Conservation (phyloP, 2,113 vertebrate species). For the Sardina pilchardus region DNA sequence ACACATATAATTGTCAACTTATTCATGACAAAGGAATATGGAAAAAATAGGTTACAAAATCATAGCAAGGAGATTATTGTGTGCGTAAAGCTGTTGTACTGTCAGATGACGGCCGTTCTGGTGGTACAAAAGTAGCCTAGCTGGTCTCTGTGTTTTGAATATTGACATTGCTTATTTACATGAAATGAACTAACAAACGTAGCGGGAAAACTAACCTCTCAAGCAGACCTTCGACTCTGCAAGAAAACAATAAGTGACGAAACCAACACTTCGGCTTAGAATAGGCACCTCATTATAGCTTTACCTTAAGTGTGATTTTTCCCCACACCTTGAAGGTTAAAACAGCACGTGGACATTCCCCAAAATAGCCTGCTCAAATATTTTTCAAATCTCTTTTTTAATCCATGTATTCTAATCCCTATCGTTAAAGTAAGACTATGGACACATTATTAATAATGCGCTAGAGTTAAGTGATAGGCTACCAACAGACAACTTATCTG, state of each 20-base stretch:
- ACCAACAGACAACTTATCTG: not conserved
- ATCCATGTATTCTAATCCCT: not conserved
- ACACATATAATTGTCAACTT: too few relatives aligned
- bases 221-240: not conserved
- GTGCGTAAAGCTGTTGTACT: not conserved
- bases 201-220: not conserved
- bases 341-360: not conserved
- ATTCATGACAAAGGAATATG: not conserved
- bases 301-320: not conserved
- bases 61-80: not conserved
- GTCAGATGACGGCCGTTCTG: not conserved
- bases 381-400: not conserved
- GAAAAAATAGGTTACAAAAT: not conserved
- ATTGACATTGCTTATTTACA: not conserved
- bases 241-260: slow-evolving; percentile 4
- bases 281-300: not conserved
- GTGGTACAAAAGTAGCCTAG: not conserved
- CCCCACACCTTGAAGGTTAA: not conserved
- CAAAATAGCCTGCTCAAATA: not conserved
- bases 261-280: not conserved
- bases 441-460: not conserved
- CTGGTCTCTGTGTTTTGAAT: not conserved
- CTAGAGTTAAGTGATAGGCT: not conserved
- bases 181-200: not conserved
- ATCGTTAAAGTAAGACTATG: not conserved